Percentiles rank a stretch among this genome's conserved stretches.
Evolutionary conservation across 1,140 invertebrate species (phyloP).

Genomic region (Manduca sexta): DNA sequence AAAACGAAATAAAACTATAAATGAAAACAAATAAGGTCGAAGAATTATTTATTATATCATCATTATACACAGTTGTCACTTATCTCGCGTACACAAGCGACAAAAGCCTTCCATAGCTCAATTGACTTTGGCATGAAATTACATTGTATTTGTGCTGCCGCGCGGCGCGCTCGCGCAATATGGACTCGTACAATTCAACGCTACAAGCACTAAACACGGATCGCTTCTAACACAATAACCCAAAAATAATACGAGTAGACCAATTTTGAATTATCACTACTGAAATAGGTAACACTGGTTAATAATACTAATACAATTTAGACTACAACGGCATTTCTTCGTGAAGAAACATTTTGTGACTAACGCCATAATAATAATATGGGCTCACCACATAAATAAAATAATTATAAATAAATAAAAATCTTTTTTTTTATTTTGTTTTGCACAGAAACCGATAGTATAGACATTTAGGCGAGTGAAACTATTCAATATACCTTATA

Average conservation of each 20-base stretch:
- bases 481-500: no score
- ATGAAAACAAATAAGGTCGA: slow-evolving; percentile 46
- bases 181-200: slow-evolving; percentile 16
- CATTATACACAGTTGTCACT: slow-evolving; percentile 69
- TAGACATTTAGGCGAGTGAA: no score
- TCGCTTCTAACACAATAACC: no score
- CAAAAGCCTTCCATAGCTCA: slow-evolving; percentile 68
- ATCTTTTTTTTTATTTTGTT: no score
- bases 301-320: no score
- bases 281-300: not conserved
- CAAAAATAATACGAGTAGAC: not conserved
- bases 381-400: no score
- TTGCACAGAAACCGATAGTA: no score
- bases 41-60: slow-evolving; percentile 68
- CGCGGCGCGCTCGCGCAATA: slow-evolving; percentile 8
- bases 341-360: no score
- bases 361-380: no score
- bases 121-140: slow-evolving; percentile 72
- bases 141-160: slow-evolving; percentile 57
- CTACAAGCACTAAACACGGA: slow-evolving; percentile 31
- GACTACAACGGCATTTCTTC: no score
- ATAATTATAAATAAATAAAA: no score
- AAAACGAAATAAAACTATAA: no score
- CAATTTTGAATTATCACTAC: not conserved
- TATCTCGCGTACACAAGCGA: slow-evolving; percentile 67